Evolutionary conservation across 2,113 vertebrate genomes (phyloP), one percentile per base, ranked within the genome.

Genomic region (Calyptomena viridis): DNA sequence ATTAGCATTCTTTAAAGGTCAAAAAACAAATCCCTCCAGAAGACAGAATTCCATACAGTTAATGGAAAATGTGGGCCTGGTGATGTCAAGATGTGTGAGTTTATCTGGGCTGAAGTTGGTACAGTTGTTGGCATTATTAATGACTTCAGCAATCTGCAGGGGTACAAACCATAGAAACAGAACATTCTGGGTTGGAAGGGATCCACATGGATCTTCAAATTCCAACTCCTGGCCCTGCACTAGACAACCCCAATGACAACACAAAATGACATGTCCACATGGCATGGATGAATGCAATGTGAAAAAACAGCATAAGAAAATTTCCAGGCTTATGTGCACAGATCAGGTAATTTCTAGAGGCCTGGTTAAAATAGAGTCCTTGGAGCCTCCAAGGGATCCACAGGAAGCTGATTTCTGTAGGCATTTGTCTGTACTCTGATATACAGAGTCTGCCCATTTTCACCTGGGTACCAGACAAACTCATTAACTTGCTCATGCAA

Each of bases 1-100:
- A 98, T 98, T 98, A 98, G 98, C 98, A 99, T 98, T 97, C 98
- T 98, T 97, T 98, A 98, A 99, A 99, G 99, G 99, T 99, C 98
- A 99, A 96, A 86, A 91, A 89, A 6, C 91, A 96, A 92, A 94
- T 56, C 95, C 84, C 94, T 90, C 91, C 21, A 72, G 77, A 96
- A 93, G 80, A 73, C 68, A 94, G 71, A 91, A 94, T 92, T 96
- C 96, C 95, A 82, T 55, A 56, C 24, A 69, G 79, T 17, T 90
- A 49, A 91, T 77, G 75, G 83, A 82, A 88, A 90, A 69, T 0
- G 19, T 42, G 24, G 42, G 83, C 66, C 58, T 82, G 66, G 75
- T 1, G 6, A 91, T 88, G 35, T 17, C 64, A 58, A 40, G 60
- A 5, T 20, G 42, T n/a, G 37, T 12, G 60, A 75, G 75, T 25